phyloP scores from a whole-genome alignment of 1,140 invertebrate species.

The Zelostemma sp. region DNA sequence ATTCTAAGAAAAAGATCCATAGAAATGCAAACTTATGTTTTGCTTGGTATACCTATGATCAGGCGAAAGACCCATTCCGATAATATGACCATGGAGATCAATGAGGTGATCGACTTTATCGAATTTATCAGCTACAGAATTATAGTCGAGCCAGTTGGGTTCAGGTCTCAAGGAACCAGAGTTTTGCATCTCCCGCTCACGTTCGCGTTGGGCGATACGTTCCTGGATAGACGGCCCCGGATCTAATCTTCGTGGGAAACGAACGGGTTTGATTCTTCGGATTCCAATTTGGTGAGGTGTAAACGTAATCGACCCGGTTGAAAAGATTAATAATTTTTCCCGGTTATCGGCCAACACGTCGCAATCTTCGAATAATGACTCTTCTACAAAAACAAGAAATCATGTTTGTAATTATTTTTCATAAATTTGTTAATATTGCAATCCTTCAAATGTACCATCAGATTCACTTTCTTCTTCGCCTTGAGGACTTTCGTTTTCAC shows the following conservation, averaged over 20 bases:
- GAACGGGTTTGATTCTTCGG: slow-evolving; percentile 82
- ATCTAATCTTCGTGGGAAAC: slow-evolving; percentile 79
- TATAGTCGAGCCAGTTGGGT: slow-evolving; percentile 79
- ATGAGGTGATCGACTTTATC: slow-evolving; percentile 87
- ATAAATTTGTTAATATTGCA: too few relatives aligned
- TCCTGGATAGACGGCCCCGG: slow-evolving; percentile 79
- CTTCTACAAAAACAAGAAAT: slow-evolving; percentile 44
- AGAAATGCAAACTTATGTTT: slow-evolving; percentile 11
- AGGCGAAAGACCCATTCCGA: slow-evolving; percentile 89
- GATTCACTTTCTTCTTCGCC: slow-evolving; percentile 48
- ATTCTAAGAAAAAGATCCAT: background rate
- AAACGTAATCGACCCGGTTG: slow-evolving; percentile 86
- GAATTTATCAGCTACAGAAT: slow-evolving; percentile 79
- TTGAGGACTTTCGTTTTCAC: slow-evolving; percentile 53
- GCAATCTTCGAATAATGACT: slow-evolving; percentile 64
- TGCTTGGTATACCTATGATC: slow-evolving; percentile 77
- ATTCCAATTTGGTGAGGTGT: slow-evolving; percentile 91
- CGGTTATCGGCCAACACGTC: slow-evolving; percentile 70
- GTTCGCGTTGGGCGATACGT: slow-evolving; percentile 73
- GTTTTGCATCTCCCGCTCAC: slow-evolving; percentile 69
- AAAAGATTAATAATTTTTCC: slow-evolving; percentile 89
- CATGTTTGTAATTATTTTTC: too few relatives aligned
- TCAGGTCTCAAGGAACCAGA: slow-evolving; percentile 68
- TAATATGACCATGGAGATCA: slow-evolving; percentile 90
- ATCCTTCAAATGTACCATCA: slow-evolving; percentile 44